phyloP scores from a whole-genome alignment of 1,140 invertebrate genomes.

The Glossosoma conforme region DNA sequence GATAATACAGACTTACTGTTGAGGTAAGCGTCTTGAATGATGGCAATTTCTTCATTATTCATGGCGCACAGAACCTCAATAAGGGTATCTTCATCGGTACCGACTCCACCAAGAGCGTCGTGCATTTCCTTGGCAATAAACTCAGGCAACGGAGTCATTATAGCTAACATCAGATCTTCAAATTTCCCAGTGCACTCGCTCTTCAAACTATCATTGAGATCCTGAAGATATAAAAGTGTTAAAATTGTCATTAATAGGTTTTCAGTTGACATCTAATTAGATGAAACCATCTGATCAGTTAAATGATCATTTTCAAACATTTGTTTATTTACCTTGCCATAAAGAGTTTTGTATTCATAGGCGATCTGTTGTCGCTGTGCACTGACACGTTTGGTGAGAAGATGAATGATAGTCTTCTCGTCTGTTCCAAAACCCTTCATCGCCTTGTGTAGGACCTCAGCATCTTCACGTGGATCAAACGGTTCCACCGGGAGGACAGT shows the following conservation, averaged over 20 bases:
- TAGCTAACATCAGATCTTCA: conserved; percentile 77
- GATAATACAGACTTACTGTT: conserved; percentile 57
- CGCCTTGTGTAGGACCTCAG: conserved; percentile 68
- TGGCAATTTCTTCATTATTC: conserved; percentile 77
- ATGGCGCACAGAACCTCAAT: conserved; percentile 88
- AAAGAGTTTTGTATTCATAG: conserved; percentile 73
- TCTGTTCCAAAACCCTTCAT: conserved; percentile 83
- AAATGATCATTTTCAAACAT: no score
- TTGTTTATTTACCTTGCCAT: conserved; percentile 61
- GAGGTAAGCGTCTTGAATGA: conserved; percentile 77
- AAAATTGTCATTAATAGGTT: neutral
- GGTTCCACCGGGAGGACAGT: conserved; percentile 61
- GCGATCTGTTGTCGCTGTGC: conserved; percentile 70
- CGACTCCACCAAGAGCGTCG: conserved; percentile 76
- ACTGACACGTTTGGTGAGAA: conserved; percentile 65
- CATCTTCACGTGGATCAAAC: conserved; percentile 70
- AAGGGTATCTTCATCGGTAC: conserved; percentile 82
- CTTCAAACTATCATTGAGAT: conserved; percentile 85
- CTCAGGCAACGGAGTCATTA: conserved; percentile 83
- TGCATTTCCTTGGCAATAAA: conserved; percentile 85
- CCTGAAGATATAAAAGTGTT: conserved; percentile 53
- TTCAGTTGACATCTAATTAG: neutral
- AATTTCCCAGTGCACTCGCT: conserved; percentile 88
- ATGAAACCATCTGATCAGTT: no score
- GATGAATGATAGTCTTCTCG: conserved; percentile 75